Evolutionary conservation across 2,113 vertebrate genomes (phyloP).

Genomic region (Proterorhinus semilunaris): DNA sequence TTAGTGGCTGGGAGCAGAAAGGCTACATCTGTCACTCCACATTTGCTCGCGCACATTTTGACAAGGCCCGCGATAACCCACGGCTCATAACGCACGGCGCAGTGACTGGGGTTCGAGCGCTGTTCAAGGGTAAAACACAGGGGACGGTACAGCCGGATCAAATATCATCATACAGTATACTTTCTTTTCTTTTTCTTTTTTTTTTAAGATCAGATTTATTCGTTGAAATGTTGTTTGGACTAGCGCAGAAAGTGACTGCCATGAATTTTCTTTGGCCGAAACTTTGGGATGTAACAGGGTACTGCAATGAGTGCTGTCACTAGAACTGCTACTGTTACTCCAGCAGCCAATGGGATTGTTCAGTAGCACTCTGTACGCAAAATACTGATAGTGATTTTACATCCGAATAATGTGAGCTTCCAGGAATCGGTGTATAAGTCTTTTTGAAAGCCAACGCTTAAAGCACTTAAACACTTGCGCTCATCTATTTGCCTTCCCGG

Average conservation of each 20-base stretch:
- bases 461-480: too few relatives aligned
- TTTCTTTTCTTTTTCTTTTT: too few relatives aligned
- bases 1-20: conserved; percentile 71
- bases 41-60: conserved; percentile 63
- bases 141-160: conserved; percentile 26
- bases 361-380: too few relatives aligned
- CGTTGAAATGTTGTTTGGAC: conserved; percentile 17
- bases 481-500: too few relatives aligned
- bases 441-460: too few relatives aligned
- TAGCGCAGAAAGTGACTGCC: conserved; percentile 53
- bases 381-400: too few relatives aligned
- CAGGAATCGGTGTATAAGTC: too few relatives aligned
- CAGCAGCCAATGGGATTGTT: too few relatives aligned
- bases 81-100: conserved; percentile 50
- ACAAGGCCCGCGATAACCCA: conserved; percentile 61
- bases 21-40: conserved; percentile 74
- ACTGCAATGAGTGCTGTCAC: background rate
- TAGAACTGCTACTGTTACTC: background rate
- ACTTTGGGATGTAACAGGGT: background rate
- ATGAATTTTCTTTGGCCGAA: conserved; percentile 56
- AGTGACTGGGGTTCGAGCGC: conserved; percentile 36
- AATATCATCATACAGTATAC: background rate
- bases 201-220: background rate
- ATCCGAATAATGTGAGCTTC: too few relatives aligned
- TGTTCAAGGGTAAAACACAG: conserved; percentile 50